Evolutionary conservation across 2,888 invertebrate species (phyloP), one percentile per base, ranked within the genome.

Genomic region (Mactromeris polynyma): DNA sequence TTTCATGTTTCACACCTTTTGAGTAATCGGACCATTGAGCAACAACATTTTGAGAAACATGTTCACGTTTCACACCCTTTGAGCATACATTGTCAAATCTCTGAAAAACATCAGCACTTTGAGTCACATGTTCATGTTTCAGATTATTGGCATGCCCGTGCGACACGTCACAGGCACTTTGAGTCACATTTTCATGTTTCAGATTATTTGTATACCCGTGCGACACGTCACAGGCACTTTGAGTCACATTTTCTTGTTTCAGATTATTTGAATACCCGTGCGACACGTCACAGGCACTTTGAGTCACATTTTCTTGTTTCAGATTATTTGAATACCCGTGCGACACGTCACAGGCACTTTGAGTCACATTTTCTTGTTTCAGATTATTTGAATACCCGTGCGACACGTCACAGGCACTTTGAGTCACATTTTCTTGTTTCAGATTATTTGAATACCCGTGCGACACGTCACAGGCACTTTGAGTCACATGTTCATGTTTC

Each of bases 1-100:
- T 26, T 26, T 26, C 58, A 64, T 64, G 36, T 73, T 73, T 73
- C 73, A 73, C 73, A 73, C 73, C 36, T 46, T 46, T 46, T 46
- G 46, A 42, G 42, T 11, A 4, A 3, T 36, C 73, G 14, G 33
- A 73, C 17, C 36, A 36, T 19, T 73, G 73, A 3, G 36, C 33
- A 73, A 17, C 33, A 36, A 21, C 73, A 73, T 17, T 73, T 73
- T 33, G 73, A 73, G 33, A 33, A 33, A 11, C 19, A 36, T 33
- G 33, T 11, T 73, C 73, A 36, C 36, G 73, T 73, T 73, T 73
- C 73, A 73, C 73, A 73, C 73, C 36, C 17, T 36, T 14, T 4
- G 46, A 46, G 46, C 17, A 46, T 11, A 19, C 36, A 73, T 73
- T 14, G 36, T 73, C 26, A 26, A 26, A 64, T n/a, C 36, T 73